phyloP scores from a whole-genome alignment of 2,113 vertebrate genomes.

The Emberiza fucata region DNA sequence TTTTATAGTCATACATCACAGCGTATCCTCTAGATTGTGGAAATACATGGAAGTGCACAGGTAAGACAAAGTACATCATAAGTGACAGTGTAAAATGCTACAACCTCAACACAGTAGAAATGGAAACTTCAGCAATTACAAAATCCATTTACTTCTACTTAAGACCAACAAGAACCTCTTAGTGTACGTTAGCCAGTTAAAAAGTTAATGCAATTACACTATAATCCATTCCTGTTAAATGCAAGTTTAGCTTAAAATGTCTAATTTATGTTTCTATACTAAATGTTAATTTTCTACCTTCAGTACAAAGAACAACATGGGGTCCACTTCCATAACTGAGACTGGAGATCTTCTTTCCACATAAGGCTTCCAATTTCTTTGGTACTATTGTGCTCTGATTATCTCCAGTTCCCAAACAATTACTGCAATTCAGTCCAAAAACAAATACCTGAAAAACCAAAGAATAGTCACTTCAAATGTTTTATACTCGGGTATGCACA shows the following conservation, averaged over 20 bases:
- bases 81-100: background rate
- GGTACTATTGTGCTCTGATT: slow-evolving; percentile 90
- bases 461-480: background rate
- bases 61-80: background rate
- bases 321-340: slow-evolving; percentile 95
- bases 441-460: slow-evolving; percentile 85
- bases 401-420: slow-evolving; percentile 95
- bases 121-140: background rate
- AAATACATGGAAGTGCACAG: background rate
- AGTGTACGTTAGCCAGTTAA: background rate
- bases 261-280: background rate
- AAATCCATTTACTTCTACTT: background rate
- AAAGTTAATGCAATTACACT: background rate
- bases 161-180: background rate
- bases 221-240: background rate
- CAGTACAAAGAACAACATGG: slow-evolving; percentile 89
- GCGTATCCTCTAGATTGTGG: background rate
- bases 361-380: slow-evolving; percentile 91
- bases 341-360: slow-evolving; percentile 90
- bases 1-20: background rate
- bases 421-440: slow-evolving; percentile 94
- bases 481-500: background rate
- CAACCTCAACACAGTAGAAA: background rate
- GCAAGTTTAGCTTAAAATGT: background rate
- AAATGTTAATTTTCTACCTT: slow-evolving; percentile 77